Evolutionary conservation across 2,113 vertebrate genomes (phyloP).

Genomic region (Antechinus stuartii): DNA sequence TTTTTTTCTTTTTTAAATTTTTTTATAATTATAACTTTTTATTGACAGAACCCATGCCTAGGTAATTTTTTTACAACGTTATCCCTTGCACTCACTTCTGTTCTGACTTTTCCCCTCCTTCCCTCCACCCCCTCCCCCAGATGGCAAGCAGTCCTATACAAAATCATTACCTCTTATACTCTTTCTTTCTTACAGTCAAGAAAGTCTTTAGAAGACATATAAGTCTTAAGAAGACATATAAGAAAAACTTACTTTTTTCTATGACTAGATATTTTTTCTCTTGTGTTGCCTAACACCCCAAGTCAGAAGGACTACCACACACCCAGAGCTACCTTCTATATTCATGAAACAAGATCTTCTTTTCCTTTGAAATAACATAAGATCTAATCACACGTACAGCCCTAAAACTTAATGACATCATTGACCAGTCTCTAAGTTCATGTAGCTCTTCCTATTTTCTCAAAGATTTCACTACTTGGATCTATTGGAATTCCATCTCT

Average conservation of each 20-base stretch:
- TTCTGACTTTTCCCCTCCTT: no score
- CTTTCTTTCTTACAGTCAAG: not conserved
- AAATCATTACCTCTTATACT: not conserved
- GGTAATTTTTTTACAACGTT: no score
- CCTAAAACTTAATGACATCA: not conserved
- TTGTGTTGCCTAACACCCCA: not conserved
- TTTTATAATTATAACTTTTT: no score
- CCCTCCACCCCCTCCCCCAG: no score
- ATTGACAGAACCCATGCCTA: no score
- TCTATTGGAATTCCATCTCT: not conserved
- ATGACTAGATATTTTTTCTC: not conserved
- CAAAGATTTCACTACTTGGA: not conserved
- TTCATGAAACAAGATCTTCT: not conserved
- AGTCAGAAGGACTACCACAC: not conserved
- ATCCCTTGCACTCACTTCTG: no score
- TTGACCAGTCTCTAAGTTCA: not conserved
- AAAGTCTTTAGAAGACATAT: not conserved
- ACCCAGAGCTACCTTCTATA: not conserved
- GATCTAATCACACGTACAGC: not conserved
- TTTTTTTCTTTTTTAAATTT: no score
- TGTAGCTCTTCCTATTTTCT: not conserved
- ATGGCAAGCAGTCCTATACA: no score
- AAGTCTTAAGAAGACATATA: not conserved
- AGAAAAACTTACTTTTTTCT: not conserved
- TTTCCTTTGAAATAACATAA: not conserved